Evolutionary conservation across 2,888 invertebrate genomes (phyloP).

Genomic region (Caenorhabditis sulstoni): DNA sequence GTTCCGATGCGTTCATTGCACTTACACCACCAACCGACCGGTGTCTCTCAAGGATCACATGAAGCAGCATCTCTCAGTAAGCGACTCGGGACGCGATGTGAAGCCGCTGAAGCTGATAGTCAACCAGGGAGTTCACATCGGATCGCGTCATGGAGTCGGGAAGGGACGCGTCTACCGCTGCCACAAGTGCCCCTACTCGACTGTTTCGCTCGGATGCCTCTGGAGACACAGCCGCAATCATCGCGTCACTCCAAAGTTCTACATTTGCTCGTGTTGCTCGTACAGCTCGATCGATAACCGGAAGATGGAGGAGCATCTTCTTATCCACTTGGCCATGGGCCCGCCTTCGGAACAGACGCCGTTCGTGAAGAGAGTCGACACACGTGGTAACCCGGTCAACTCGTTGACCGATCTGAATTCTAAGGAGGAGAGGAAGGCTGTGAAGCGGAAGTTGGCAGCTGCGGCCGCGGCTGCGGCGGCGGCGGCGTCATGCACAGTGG

Average conservation of each 20-base stretch:
- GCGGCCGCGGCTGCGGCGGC: no score
- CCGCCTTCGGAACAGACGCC: constrained; percentile 7
- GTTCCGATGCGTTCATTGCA: constrained; percentile 63
- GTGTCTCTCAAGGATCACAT: constrained; percentile 60
- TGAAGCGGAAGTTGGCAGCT: constrained; percentile 14
- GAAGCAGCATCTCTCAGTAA: constrained; percentile 47
- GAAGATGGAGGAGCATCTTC: constrained; percentile 56
- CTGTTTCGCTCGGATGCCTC: constrained; percentile 41
- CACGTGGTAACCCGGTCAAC: constrained; percentile 26
- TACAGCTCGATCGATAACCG: constrained; percentile 45
- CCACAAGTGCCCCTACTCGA: constrained; percentile 53
- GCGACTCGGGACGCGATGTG: background rate
- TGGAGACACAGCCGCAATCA: constrained; percentile 52
- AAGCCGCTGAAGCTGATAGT: background rate
- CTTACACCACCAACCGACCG: constrained; percentile 62
- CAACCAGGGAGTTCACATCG: constrained; percentile 32
- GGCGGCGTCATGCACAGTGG: no score
- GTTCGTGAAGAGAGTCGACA: constrained; percentile 51
- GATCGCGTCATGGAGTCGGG: constrained; percentile 45
- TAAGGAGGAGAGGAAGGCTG: constrained; percentile 1
- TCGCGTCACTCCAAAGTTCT: constrained; percentile 5
- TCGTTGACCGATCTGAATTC: constrained; percentile 35
- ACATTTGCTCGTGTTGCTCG: constrained; percentile 52
- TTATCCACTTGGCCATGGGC: constrained; percentile 40
- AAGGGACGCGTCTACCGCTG: constrained; percentile 55